phyloP scores from a whole-genome alignment of 2,113 vertebrate genomes.

The Centropus bengalensis region DNA sequence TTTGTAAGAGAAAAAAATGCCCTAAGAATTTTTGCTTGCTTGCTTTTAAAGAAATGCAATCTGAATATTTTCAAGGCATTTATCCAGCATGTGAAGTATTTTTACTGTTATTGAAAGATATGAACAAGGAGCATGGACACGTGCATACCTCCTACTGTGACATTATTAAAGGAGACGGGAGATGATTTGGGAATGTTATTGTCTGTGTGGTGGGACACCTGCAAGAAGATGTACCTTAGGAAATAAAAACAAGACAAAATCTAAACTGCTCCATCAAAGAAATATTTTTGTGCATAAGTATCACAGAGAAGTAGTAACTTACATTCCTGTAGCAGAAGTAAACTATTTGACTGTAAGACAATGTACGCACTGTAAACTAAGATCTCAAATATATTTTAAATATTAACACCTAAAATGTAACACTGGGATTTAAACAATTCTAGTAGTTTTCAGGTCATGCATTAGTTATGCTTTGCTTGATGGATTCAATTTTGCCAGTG shows the following conservation, averaged over 20 bases:
- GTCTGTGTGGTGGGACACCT: background rate
- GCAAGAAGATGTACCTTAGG: background rate
- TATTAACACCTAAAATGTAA: background rate
- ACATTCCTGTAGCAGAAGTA: background rate
- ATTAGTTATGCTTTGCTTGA: background rate
- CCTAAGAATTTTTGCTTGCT: background rate
- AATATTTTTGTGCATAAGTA: background rate
- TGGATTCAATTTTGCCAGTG: background rate
- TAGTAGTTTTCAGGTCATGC: background rate
- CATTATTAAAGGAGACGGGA: background rate
- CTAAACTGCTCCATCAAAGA: background rate
- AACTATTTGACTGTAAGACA: background rate
- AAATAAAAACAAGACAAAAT: slow-evolving; percentile 8
- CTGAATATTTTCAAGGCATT: background rate
- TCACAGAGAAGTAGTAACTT: background rate
- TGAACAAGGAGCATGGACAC: background rate
- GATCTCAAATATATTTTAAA: background rate
- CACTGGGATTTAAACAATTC: background rate
- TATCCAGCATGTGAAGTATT: background rate
- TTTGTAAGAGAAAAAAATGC: background rate
- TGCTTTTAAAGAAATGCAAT: background rate
- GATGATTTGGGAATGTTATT: background rate
- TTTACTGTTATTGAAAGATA: background rate
- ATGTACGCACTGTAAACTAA: background rate
- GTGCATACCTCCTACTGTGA: background rate